phyloP scores from a whole-genome alignment of 1,140 invertebrate genomes.

The Notospermus geniculatus region DNA sequence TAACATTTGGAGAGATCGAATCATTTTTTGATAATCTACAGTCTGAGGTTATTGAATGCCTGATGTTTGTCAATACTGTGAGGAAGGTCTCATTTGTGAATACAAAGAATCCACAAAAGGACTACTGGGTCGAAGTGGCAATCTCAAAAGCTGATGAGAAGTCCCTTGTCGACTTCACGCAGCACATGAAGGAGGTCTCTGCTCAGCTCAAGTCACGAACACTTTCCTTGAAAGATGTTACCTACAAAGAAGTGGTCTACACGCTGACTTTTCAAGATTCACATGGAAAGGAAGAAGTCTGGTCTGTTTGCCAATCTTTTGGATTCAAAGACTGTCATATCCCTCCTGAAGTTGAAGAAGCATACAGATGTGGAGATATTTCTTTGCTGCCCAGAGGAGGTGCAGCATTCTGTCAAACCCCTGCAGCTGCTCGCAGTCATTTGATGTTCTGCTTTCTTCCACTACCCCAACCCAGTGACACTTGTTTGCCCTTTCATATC shows the following conservation, averaged over 20 bases:
- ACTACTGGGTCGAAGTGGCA: too few relatives aligned
- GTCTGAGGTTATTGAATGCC: too few relatives aligned
- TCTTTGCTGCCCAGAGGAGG: conserved; percentile 39
- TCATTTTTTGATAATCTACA: too few relatives aligned
- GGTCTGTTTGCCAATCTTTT: conserved; percentile 32
- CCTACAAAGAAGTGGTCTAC: conserved; percentile 5
- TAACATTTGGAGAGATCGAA: too few relatives aligned
- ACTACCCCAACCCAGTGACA: conserved; percentile 41
- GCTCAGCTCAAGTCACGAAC: too few relatives aligned
- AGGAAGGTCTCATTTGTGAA: too few relatives aligned
- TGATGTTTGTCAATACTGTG: too few relatives aligned
- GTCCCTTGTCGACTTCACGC: too few relatives aligned
- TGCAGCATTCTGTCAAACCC: conserved; percentile 27
- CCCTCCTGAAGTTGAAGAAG: conserved; percentile 16
- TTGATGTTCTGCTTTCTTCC: conserved; percentile 47
- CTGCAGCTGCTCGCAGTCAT: neutral
- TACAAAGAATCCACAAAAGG: too few relatives aligned
- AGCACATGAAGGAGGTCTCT: too few relatives aligned
- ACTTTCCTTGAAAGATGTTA: neutral
- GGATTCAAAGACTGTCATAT: conserved; percentile 28
- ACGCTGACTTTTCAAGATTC: neutral
- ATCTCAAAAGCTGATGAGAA: too few relatives aligned
- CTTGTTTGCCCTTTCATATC: conserved; percentile 43
- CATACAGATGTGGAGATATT: conserved; percentile 25
- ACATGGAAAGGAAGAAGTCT: conserved; percentile 9